Evolutionary conservation across 2,113 vertebrate genomes (phyloP).

Genomic region (Barnardius zonarius): DNA sequence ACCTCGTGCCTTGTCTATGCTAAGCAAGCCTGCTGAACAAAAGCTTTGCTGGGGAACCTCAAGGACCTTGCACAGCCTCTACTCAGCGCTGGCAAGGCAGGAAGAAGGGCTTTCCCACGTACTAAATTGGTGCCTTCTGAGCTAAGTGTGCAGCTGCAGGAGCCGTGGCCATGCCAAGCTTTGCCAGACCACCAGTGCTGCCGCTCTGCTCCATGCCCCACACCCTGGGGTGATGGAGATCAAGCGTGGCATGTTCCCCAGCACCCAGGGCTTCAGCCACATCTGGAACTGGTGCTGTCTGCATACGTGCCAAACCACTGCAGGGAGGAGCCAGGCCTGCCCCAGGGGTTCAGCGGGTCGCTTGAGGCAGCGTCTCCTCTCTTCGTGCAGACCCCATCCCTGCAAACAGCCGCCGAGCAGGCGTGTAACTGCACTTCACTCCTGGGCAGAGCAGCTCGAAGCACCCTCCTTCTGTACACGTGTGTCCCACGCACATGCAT

Average conservation of each 20-base stretch:
- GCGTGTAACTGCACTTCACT: neutral
- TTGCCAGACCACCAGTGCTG: neutral
- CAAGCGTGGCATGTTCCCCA: neutral
- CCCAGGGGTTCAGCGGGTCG: neutral
- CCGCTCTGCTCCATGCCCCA: fast-evolving
- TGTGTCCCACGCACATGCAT: neutral
- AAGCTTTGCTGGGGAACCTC: neutral
- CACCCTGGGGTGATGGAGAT: neutral
- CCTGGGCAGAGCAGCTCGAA: fast-evolving
- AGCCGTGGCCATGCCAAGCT: neutral
- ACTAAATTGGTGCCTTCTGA: neutral
- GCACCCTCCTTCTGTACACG: neutral
- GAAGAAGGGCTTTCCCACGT: neutral
- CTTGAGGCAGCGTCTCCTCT: neutral
- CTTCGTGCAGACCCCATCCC: fast-evolving
- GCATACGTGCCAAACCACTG: fast-evolving
- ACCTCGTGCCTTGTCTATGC: neutral
- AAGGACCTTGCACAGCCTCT: neutral
- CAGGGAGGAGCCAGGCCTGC: neutral
- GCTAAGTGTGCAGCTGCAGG: neutral
- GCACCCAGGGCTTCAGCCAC: neutral
- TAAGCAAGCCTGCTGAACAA: neutral
- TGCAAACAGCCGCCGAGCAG: neutral
- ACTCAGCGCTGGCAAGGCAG: neutral
- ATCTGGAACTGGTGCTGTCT: neutral